Evolutionary conservation across 2,797 vertebrate genomes (phyloP).

Genomic region (Coendou prehensilis): DNA sequence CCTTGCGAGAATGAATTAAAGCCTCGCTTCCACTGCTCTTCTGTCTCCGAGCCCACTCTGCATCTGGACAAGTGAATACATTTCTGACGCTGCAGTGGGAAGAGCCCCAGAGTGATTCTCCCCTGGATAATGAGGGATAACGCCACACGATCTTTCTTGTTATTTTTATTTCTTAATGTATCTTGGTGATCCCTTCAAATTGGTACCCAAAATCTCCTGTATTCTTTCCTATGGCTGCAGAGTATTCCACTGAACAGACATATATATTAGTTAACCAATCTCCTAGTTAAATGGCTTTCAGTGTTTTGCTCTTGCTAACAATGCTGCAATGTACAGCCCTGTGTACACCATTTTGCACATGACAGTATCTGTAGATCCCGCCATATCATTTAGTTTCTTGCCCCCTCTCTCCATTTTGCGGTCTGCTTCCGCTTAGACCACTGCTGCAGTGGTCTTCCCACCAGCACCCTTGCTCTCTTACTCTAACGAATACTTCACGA

Average conservation of each 20-base stretch:
- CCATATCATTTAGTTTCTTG: not conserved
- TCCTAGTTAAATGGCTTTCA: not conserved
- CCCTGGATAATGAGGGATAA: not conserved
- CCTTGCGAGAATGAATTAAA: not conserved
- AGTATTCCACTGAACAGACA: not conserved
- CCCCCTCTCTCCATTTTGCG: not conserved
- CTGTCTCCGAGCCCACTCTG: not conserved
- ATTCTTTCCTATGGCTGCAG: not conserved
- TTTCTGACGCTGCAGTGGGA: not conserved
- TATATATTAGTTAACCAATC: not conserved
- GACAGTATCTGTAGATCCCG: not conserved
- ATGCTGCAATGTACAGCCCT: not conserved
- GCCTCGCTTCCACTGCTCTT: not conserved
- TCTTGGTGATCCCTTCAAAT: conserved; percentile 16
- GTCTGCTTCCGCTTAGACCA: not conserved
- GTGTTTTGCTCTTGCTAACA: not conserved
- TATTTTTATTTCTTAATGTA: not conserved
- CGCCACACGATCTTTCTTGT: not conserved
- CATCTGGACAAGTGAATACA: not conserved
- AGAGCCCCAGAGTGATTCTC: not conserved
- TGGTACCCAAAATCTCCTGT: not conserved
- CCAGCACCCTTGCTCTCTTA: not conserved
- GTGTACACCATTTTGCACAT: too few relatives aligned
- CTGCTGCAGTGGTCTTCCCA: not conserved
- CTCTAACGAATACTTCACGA: not conserved